phyloP scores from a whole-genome alignment of 1,140 invertebrate genomes.

The Panulirus ornatus region DNA sequence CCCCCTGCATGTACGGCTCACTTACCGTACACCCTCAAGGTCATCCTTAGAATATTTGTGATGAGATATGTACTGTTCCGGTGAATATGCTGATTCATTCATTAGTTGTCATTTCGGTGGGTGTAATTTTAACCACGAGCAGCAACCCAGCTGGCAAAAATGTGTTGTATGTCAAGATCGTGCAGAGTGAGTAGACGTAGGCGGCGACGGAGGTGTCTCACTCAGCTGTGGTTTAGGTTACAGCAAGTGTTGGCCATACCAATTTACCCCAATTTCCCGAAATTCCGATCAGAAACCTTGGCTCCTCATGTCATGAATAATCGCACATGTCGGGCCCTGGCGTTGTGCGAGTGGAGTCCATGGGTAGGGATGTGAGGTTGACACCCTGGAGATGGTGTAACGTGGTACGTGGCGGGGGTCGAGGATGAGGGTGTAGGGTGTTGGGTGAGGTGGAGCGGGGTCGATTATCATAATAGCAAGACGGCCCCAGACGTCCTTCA shows the following conservation, averaged over 20 bases:
- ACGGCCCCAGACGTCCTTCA: conserved; percentile 30
- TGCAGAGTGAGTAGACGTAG: background rate
- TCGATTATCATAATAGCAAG: conserved; percentile 71
- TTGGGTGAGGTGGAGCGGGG: conserved; percentile 41
- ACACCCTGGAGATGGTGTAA: conserved; percentile 22
- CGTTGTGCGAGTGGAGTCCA: background rate
- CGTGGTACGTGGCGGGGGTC: conserved; percentile 56
- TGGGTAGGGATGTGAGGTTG: background rate
- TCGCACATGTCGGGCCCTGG: background rate
- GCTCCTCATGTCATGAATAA: background rate
- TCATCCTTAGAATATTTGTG: background rate
- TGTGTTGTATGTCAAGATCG: background rate
- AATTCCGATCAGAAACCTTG: background rate
- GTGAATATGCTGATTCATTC: background rate
- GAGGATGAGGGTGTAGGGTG: conserved; percentile 35
- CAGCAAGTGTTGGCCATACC: background rate
- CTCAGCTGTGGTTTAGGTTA: background rate
- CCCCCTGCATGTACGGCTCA: background rate
- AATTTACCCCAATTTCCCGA: background rate
- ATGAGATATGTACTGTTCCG: background rate
- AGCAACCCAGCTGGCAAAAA: background rate
- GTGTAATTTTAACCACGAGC: background rate
- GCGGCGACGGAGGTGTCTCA: background rate
- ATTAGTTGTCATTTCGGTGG: background rate
- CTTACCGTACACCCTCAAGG: conserved; percentile 24